A percentile compares a stretch with the other conserved stretches of the same genome.
These are phyloP conservation scores for Nannospalax galili DNA, from an alignment of 2,113 vertebrate species.

Conservation along the genomic window DNA sequence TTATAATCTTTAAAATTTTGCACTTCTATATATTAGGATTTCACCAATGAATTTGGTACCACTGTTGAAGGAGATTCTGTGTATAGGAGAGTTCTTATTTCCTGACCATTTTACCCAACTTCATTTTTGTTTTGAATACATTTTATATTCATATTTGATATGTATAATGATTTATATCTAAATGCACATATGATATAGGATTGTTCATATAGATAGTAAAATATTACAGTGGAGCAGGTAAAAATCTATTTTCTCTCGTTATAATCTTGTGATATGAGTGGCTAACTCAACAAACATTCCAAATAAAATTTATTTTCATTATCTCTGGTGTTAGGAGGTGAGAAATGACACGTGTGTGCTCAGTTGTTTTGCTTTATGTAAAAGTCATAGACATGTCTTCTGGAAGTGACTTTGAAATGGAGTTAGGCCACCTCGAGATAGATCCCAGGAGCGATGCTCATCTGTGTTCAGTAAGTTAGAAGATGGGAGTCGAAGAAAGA, in stretches of 20 bases:
- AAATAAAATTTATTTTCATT: too few species aligned
- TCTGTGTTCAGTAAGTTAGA: neutral
- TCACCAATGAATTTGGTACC: neutral
- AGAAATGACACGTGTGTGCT: neutral
- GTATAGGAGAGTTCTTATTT: neutral
- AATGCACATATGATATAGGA: too few species aligned
- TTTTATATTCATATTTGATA: neutral
- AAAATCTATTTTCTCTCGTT: neutral
- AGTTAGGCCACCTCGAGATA: neutral
- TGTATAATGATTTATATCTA: neutral
- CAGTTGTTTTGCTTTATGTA: neutral
- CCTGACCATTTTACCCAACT: neutral
- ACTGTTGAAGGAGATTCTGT: neutral
- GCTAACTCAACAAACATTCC: too few species aligned
- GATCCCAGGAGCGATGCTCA: neutral
- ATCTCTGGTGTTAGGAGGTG: too few species aligned
- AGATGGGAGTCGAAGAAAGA: neutral
- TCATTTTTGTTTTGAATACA: neutral
- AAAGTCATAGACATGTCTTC: conserved; percentile 37
- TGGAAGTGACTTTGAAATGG: conserved; percentile 52
- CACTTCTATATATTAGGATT: neutral
- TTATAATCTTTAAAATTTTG: neutral
- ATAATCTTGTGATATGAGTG: too few species aligned
- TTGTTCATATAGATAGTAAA: neutral
- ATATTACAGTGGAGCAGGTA: too few species aligned